These are phyloP conservation scores for Pseudobourletiella spinata DNA, from an alignment of 1,140 invertebrate genomes.

Conservation along the genomic window DNA sequence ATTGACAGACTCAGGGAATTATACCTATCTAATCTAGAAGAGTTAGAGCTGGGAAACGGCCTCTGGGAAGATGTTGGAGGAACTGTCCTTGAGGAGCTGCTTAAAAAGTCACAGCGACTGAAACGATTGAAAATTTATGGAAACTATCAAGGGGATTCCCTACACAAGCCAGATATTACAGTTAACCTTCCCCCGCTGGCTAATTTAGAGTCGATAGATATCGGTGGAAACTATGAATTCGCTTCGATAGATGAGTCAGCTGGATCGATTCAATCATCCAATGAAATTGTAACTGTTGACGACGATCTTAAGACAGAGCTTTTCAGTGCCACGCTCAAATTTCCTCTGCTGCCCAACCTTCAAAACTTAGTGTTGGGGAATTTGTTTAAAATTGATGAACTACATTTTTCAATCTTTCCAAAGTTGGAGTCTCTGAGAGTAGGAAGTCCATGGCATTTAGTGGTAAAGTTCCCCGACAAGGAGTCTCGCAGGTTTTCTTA, in stretches of 20 bases:
- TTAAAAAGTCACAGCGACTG: constrained; percentile 2
- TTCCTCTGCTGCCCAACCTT: constrained; percentile 5
- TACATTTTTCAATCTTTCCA: constrained; percentile 12
- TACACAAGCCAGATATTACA: background rate
- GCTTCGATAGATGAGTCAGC: background rate
- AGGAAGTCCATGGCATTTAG: constrained; percentile 22
- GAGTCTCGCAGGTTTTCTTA: background rate
- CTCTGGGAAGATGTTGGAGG: constrained; percentile 17
- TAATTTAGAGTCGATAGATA: constrained; percentile 3
- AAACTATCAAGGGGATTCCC: constrained; percentile 4
- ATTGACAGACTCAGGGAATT: background rate
- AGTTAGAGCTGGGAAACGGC: constrained; percentile 17
- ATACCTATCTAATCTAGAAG: background rate
- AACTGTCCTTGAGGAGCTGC: constrained; percentile 3
- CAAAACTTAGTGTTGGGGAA: constrained; percentile 17
- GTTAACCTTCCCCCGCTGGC: constrained; percentile 6
- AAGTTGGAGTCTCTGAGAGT: constrained; percentile 13
- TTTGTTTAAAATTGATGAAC: constrained; percentile 23
- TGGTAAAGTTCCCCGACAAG: constrained; percentile 11
- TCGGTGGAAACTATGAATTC: constrained; percentile 17
- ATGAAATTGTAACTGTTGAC: constrained; percentile 3
- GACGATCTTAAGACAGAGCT: constrained; percentile 5
- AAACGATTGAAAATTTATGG: constrained; percentile 15
- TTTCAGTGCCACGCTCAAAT: constrained; percentile 4
- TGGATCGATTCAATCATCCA: background rate